Conservation (phyloP, 2,797 vertebrate species). For the Ficedula albicollis region DNA sequence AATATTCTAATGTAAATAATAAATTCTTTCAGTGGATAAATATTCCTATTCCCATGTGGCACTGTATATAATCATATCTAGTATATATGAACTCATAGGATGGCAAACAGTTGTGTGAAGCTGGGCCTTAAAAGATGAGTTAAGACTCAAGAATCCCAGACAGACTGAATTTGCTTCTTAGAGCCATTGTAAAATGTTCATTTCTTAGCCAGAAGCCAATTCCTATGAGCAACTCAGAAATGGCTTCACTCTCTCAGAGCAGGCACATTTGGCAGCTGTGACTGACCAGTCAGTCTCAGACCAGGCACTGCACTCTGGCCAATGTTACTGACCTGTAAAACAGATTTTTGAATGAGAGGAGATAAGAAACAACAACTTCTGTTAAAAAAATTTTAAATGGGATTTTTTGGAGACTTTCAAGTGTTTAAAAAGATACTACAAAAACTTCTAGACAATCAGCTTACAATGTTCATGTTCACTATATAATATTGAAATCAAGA, state of each 20-base stretch:
- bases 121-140: not conserved
- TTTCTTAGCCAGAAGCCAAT: not conserved
- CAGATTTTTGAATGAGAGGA: not conserved
- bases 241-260: too few species aligned
- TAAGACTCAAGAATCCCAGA: not conserved
- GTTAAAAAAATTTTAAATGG: not conserved
- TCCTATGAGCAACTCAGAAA: not conserved
- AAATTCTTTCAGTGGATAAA: not conserved
- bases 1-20: not conserved
- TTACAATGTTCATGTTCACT: not conserved
- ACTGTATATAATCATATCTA: not conserved
- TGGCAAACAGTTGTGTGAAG: not conserved
- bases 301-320: not conserved
- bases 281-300: not conserved
- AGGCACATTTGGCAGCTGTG: accelerated
- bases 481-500: not conserved
- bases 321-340: not conserved
- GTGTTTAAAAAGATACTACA: not conserved
- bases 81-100: not conserved
- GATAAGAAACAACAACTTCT: not conserved
- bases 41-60: not conserved
- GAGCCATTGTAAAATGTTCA: not conserved
- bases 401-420: not conserved
- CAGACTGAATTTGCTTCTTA: not conserved
- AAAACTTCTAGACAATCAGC: not conserved